A percentile compares a stretch with the other conserved stretches of the same genome.
Evolutionary conservation across 2,888 invertebrate species (phyloP).

Genomic region (Blomia tropicalis): DNA sequence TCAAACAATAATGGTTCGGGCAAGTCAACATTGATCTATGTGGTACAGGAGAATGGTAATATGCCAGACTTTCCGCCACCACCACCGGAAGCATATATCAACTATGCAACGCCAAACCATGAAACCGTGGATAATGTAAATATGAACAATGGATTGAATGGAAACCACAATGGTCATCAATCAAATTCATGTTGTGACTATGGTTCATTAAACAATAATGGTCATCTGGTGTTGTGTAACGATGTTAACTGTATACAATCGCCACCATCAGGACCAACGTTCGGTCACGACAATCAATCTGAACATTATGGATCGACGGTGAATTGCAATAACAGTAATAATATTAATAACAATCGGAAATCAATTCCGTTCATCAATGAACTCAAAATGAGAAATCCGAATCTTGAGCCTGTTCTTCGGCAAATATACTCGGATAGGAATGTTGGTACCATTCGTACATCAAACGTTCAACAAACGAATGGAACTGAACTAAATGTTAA

Average conservation of each 20-base stretch:
- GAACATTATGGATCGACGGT: too few relatives aligned
- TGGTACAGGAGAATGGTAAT: not conserved
- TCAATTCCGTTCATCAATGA: too few relatives aligned
- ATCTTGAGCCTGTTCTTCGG: too few relatives aligned
- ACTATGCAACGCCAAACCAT: slow-evolving; percentile 4
- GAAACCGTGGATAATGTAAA: not conserved
- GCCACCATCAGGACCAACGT: slow-evolving; percentile 7
- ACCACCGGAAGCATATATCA: slow-evolving; percentile 14
- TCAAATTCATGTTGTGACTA: not conserved
- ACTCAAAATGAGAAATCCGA: too few relatives aligned
- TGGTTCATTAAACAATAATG: not conserved
- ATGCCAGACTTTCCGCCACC: slow-evolving; percentile 1
- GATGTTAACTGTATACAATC: slow-evolving; percentile 4
- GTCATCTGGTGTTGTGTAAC: slow-evolving; percentile 1
- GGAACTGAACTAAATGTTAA: too few relatives aligned
- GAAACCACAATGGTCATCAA: not conserved
- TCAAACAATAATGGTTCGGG: not conserved
- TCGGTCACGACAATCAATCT: too few relatives aligned
- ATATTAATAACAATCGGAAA: too few relatives aligned
- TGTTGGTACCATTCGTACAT: too few relatives aligned
- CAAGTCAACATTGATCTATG: slow-evolving; percentile 1
- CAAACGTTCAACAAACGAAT: too few relatives aligned
- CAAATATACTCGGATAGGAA: too few relatives aligned
- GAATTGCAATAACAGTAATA: too few relatives aligned
- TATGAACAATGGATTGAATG: not conserved